phyloP scores from a whole-genome alignment of 92 coral and sea anemone genomes.

The Montipora capitata region DNA sequence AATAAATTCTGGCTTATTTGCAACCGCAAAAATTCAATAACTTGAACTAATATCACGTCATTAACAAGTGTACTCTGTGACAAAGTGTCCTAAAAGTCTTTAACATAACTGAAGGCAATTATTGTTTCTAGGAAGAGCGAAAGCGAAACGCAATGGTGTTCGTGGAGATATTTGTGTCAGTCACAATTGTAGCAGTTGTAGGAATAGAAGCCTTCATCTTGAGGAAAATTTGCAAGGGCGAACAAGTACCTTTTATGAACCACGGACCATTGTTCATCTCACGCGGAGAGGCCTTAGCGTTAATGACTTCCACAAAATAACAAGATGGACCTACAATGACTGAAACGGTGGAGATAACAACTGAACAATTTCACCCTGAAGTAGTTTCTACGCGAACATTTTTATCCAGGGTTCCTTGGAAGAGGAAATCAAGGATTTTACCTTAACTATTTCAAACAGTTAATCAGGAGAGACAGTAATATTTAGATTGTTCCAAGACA shows the following conservation, averaged over 20 bases:
- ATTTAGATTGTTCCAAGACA: too few relatives aligned
- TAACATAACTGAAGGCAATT: too few relatives aligned
- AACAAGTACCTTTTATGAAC: constrained; percentile 60
- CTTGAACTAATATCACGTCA: background rate
- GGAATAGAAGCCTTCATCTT: constrained; percentile 62
- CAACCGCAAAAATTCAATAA: constrained; percentile 40
- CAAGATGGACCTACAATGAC: background rate
- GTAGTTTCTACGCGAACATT: background rate
- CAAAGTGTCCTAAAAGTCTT: background rate
- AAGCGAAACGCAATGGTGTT: constrained; percentile 60
- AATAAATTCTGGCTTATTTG: constrained; percentile 23
- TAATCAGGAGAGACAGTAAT: too few relatives aligned
- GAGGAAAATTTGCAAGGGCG: constrained; percentile 66
- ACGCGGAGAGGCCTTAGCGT: constrained; percentile 50
- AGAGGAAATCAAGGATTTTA: background rate
- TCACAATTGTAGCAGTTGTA: constrained; percentile 49
- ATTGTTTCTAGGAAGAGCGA: background rate
- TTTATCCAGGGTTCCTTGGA: background rate
- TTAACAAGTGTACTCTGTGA: constrained; percentile 8
- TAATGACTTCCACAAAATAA: constrained; percentile 30
- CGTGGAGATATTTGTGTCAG: constrained; percentile 63
- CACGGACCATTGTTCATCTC: constrained; percentile 49
- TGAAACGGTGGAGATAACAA: background rate
- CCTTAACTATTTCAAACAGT: too few relatives aligned
- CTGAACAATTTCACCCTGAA: background rate